Evolutionary conservation across 2,888 invertebrate genomes (phyloP), one percentile per base, ranked within the genome.

Genomic region (Hemicrepidius hirtus): DNA sequence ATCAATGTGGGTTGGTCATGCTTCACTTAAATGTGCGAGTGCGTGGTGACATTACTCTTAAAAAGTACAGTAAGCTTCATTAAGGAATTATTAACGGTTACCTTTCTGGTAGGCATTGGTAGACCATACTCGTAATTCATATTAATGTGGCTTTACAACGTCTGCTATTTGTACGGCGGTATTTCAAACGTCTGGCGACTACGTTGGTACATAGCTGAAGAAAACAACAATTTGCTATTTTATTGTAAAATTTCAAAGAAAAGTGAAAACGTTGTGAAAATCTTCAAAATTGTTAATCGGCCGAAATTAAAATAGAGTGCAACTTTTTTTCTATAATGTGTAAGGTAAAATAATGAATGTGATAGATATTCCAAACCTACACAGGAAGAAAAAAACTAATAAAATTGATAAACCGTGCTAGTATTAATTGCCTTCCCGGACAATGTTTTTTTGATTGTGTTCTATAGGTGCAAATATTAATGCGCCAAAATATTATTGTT

Each of bases 81-180:
- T 72, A 72, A 64, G 70, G 63, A 73, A 75, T 73, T 75, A 72
- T 72, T 72, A 67, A 75, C 71, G 75, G 66, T 67, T 72, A 53
- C 69, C 49, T 63, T 75, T 65, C 41, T 66, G 67, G 65, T 66
- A 57, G 65, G 67, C 55, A 57, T 46, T 60, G 60, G 49, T 66
- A 60, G 66, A 50, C 40, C 60, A 44, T 49, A 44, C 55, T 68
- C 64, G 70, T 70, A 70, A 70, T 64, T 70, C 59, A 70, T 55
- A 57, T 57, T 64, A 55, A 64, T 57, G 57, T 55, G 63, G 49
- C 55, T 68, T 68, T 35, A 59, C 57, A 57, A 50, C 64, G 60
- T 60, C 60, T 60, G 44, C 44, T 60, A 60, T 60, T 60, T 44
- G 60, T 44, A 60, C 40, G 28, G 44, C 60, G 60, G 60, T 60